phyloP scores from a whole-genome alignment of 2,113 vertebrate genomes.

The Albula glossodonta region DNA sequence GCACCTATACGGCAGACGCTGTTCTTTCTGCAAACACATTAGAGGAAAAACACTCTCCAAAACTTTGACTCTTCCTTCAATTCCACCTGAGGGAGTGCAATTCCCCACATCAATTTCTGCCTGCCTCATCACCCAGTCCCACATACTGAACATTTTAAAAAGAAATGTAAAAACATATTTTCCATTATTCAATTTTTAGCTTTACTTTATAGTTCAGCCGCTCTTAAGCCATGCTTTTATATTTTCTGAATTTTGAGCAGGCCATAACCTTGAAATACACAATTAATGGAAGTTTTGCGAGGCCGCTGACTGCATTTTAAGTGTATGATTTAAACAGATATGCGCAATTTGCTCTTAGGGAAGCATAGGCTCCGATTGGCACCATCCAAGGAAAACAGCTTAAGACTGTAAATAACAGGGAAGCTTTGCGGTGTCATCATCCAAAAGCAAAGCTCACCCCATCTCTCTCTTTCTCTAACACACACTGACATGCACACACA shows the following conservation, averaged over 20 bases:
- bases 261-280: neutral
- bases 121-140: no score
- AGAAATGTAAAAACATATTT: neutral
- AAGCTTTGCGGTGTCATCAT: neutral
- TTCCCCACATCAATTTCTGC: no score
- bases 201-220: neutral
- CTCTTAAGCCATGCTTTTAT: no score
- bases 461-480: neutral
- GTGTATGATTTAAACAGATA: slow-evolving; percentile 4
- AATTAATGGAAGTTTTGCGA: neutral
- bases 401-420: neutral
- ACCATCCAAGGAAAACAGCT: slow-evolving; percentile 17
- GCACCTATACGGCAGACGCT: no score
- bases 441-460: neutral
- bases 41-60: no score
- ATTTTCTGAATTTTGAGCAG: neutral
- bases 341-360: slow-evolving; percentile 23
- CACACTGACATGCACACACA: neutral
- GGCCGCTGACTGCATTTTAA: neutral
- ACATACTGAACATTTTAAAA: no score
- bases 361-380: neutral
- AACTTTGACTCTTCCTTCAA: no score
- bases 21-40: no score
- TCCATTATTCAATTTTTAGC: neutral
- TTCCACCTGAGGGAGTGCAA: no score